Conservation (phyloP, 2,888 invertebrate genomes). For the Pheosia tremula region DNA sequence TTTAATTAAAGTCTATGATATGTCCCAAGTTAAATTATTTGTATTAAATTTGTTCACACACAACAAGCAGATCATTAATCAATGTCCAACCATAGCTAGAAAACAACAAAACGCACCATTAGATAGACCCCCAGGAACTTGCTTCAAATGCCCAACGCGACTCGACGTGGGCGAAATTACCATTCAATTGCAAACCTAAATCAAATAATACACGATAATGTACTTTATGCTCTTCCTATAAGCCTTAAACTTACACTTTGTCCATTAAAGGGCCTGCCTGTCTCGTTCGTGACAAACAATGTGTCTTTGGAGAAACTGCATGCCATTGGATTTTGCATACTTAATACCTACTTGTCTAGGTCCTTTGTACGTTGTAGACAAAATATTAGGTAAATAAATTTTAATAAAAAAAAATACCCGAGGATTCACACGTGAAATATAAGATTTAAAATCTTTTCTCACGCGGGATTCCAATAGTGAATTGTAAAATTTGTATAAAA, state of each 20-base stretch:
- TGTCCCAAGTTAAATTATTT: too few species aligned
- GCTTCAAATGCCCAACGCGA: too few species aligned
- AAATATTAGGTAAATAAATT: too few species aligned
- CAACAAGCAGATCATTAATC: too few species aligned
- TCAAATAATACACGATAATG: background rate
- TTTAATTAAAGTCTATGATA: too few species aligned
- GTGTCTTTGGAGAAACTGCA: constrained; percentile 52
- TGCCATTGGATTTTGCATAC: constrained; percentile 49
- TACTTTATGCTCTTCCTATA: background rate
- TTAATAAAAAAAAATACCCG: too few species aligned
- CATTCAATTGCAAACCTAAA: constrained; percentile 20
- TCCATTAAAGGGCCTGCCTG: constrained; percentile 5
- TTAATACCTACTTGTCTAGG: constrained; percentile 12
- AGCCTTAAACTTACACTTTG: background rate
- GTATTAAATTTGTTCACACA: too few species aligned
- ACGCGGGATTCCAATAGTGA: too few species aligned
- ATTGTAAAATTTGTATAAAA: too few species aligned
- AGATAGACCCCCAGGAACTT: background rate
- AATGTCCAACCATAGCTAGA: too few species aligned
- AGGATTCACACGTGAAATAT: too few species aligned
- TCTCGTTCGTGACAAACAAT: constrained; percentile 47
- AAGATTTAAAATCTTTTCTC: too few species aligned
- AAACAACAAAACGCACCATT: constrained; percentile 11
- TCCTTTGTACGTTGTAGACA: background rate
- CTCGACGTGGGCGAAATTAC: constrained; percentile 21